phyloP scores from a whole-genome alignment of 2,888 invertebrate species.

The Lumbricus terrestris region DNA sequence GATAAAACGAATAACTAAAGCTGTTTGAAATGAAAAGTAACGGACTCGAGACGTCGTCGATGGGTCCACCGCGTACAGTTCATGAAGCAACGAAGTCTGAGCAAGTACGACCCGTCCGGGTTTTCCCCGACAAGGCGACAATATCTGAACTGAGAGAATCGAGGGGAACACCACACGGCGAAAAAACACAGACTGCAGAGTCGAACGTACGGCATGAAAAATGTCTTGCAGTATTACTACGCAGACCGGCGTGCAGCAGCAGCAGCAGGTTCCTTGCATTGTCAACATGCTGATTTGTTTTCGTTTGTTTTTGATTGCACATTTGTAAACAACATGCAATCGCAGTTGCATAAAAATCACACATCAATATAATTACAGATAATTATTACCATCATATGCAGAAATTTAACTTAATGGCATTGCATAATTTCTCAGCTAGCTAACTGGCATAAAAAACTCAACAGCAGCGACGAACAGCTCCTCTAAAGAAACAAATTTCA shows the following conservation, averaged over 20 bases:
- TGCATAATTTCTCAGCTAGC: conserved; percentile 3
- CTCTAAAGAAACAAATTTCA: not conserved
- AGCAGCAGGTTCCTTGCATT: not conserved
- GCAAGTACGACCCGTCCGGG: not conserved
- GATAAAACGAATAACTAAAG: not conserved
- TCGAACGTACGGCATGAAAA: not conserved
- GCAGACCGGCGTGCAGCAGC: not conserved
- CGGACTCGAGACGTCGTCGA: not conserved
- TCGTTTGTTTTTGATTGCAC: too few species aligned
- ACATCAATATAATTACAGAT: too few species aligned
- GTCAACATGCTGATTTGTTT: not conserved
- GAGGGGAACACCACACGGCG: not conserved
- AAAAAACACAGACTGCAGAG: not conserved
- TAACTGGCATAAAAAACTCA: conserved; percentile 3
- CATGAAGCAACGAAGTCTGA: not conserved
- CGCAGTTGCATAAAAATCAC: not conserved
- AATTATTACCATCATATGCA: not conserved
- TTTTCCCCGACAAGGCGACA: not conserved
- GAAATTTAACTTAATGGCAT: not conserved
- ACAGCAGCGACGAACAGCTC: not conserved
- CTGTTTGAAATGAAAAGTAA: not conserved
- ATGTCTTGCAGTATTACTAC: not conserved
- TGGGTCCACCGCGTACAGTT: not conserved
- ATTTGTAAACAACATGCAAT: not conserved
- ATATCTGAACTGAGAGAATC: not conserved